A percentile compares a stretch with the other conserved stretches of the same genome.
Conservation (phyloP, 1,140 invertebrate genomes). For the Leptopilina boulardi region DNA sequence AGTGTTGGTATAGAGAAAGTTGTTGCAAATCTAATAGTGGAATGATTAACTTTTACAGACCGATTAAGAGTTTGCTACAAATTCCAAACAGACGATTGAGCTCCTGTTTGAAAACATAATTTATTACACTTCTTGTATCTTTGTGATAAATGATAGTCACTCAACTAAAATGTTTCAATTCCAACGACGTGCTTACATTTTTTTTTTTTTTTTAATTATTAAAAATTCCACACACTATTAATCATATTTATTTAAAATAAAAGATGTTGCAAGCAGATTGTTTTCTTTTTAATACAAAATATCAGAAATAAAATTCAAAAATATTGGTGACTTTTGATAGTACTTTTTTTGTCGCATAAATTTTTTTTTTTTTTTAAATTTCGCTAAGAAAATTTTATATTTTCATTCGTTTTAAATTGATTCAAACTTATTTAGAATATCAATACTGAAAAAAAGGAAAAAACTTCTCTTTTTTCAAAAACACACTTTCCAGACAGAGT, state of each 20-base stretch:
- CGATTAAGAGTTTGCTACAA: neutral
- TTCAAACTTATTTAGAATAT: no score
- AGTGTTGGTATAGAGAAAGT: neutral
- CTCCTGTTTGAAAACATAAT: neutral
- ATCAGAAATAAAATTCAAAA: no score
- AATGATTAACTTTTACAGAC: constrained; percentile 4
- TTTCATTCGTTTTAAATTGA: no score
- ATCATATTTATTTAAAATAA: no score
- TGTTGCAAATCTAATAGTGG: neutral
- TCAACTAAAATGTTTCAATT: neutral
- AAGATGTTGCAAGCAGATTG: no score
- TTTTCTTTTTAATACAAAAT: no score
- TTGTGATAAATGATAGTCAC: constrained; percentile 13
- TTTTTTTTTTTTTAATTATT: constrained; percentile 17
- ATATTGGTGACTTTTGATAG: no score
- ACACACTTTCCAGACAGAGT: neutral
- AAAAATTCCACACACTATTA: no score
- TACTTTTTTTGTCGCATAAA: no score
- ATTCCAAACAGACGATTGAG: constrained; percentile 1
- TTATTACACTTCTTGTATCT: neutral
- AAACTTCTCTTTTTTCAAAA: neutral
- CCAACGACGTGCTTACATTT: neutral
- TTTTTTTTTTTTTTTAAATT: no score
- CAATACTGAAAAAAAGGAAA: no score
- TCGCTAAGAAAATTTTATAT: no score